Percentiles rank a stretch among this genome's conserved stretches.
Evolutionary conservation across 2,113 vertebrate genomes (phyloP).

Genomic region (Atractosteus spatula): DNA sequence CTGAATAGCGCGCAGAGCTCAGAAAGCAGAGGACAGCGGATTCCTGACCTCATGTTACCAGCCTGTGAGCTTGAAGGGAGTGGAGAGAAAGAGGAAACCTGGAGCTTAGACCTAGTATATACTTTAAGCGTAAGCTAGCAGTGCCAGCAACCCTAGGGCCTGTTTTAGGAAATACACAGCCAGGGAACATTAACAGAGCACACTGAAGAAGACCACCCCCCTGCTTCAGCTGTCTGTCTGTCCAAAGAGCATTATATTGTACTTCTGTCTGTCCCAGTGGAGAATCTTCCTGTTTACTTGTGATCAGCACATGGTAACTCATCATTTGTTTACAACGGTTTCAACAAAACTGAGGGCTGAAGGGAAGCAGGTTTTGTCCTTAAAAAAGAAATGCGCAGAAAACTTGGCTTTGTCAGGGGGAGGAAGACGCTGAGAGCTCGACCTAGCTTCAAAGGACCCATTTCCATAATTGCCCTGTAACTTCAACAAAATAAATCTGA

Average conservation of each 20-base stretch:
- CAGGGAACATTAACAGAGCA: too few species aligned
- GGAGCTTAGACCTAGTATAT: background rate
- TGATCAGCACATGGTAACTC: too few species aligned
- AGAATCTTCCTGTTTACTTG: too few species aligned
- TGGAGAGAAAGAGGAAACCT: constrained; percentile 15
- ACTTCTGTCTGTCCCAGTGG: too few species aligned
- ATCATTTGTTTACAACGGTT: constrained; percentile 15
- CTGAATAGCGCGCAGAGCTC: constrained; percentile 69
- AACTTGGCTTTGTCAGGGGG: constrained; percentile 68
- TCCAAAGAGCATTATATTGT: too few species aligned
- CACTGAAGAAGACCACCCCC: too few species aligned
- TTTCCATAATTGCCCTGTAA: constrained; percentile 99
- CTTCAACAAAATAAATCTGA: constrained; percentile 88
- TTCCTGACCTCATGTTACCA: constrained; percentile 42
- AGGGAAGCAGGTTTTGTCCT: constrained; percentile 13
- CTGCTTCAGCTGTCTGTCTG: too few species aligned
- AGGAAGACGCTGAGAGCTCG: constrained; percentile 71
- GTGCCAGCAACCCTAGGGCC: too few species aligned
- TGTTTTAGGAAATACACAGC: too few species aligned
- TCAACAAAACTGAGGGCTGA: constrained; percentile 21
- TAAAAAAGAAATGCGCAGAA: constrained; percentile 34
- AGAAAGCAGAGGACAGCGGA: constrained; percentile 50
- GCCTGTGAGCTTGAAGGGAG: constrained; percentile 36
- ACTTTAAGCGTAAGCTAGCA: too few species aligned
- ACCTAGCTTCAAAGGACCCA: constrained; percentile 86